A percentile compares a stretch with the other conserved stretches of the same genome.
These are phyloP conservation scores for Pyrocoelia pectoralis DNA, from an alignment of 2,888 invertebrate species.

Conservation along the genomic window DNA sequence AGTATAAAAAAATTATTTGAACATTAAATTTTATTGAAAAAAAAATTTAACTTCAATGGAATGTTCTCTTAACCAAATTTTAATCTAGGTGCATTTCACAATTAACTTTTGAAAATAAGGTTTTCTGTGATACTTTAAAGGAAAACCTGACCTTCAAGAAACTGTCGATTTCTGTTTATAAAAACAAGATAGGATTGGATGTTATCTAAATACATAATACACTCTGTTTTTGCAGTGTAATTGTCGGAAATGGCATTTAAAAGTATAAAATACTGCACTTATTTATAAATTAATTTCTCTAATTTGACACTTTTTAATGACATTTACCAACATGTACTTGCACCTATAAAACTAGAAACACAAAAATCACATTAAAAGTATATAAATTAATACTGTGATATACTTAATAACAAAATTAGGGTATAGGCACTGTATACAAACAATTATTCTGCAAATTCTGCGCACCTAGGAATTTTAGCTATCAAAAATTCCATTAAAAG, in stretches of 20 bases:
- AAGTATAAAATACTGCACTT: not conserved
- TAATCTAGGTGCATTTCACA: not conserved
- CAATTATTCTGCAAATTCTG: not conserved
- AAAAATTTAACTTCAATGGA: not conserved
- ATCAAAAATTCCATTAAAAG: not conserved
- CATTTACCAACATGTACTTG: not conserved
- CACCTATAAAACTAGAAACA: conserved; percentile 2
- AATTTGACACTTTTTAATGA: conserved; percentile 5
- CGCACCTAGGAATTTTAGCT: not conserved
- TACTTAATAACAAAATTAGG: not conserved
- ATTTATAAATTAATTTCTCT: not conserved
- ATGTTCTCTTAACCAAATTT: conserved; percentile 1
- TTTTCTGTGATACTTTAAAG: not conserved
- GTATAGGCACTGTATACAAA: not conserved
- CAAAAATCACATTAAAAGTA: conserved; percentile 3
- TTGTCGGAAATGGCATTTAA: conserved; percentile 1
- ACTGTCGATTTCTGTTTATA: not conserved
- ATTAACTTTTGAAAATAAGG: not conserved
- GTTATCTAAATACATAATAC: not conserved
- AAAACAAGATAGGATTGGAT: not conserved
- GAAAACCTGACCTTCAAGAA: not conserved
- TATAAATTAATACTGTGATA: not conserved
- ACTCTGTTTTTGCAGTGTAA: not conserved
- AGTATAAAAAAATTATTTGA: not conserved
- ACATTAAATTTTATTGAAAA: not conserved